These are phyloP conservation scores for Trididemnum clinides DNA, from an alignment of 23 tunicate genomes.

Conservation along the genomic window DNA sequence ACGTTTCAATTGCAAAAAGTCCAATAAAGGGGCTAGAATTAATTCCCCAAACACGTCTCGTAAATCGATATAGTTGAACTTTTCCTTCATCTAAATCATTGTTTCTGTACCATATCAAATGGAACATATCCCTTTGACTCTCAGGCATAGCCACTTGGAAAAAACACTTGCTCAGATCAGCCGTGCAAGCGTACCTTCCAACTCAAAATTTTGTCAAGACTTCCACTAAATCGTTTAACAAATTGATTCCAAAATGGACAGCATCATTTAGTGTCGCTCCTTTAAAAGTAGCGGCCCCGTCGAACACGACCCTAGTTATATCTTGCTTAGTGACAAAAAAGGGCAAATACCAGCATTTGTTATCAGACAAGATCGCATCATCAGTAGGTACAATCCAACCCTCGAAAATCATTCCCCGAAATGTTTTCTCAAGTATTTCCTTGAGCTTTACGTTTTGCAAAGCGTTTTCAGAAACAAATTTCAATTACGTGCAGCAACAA, in stretches of 20 bases:
- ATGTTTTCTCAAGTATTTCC: no score
- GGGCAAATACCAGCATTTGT: constrained; percentile 10
- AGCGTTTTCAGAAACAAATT: no score
- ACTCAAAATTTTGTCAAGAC: neutral
- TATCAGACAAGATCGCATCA: neutral
- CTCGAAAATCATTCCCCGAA: no score
- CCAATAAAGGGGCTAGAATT: neutral
- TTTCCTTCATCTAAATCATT: neutral
- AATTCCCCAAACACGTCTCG: constrained; percentile 12
- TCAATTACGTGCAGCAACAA: no score
- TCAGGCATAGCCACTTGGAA: neutral
- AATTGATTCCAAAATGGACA: neutral
- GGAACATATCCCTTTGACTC: neutral
- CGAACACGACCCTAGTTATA: neutral
- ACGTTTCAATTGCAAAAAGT: neutral
- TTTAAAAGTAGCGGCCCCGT: constrained; percentile 5
- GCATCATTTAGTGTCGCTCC: neutral
- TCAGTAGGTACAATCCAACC: no score
- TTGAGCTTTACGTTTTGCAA: no score
- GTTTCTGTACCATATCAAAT: neutral
- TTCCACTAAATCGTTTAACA: neutral
- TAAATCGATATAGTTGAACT: neutral
- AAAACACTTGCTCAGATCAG: constrained; percentile 25
- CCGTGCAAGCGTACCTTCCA: constrained; percentile 9
- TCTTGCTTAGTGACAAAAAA: neutral